Evolutionary conservation across 2,113 vertebrate species (phyloP), one percentile per base, ranked within the genome.

Genomic region (Hyla sarda): DNA sequence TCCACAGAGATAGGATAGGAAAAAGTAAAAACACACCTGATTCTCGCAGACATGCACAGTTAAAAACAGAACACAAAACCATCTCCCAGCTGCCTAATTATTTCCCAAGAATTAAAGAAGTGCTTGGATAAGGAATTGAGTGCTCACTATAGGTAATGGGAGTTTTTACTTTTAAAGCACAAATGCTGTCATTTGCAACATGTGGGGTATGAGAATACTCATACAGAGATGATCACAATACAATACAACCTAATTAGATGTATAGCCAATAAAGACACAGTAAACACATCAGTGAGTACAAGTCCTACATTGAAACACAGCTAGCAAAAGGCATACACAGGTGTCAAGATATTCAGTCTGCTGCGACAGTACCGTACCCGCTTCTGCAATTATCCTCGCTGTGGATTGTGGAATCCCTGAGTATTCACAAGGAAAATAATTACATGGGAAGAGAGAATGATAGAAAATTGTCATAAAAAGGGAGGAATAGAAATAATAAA

Each of bases 81-180:
- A 45, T 45, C 71, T 73, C 71, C 21, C 71, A 73, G 34, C 71
- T 45, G 71, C 37, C 71, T 73, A 73, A 73, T 73, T 73, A 73
- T 73, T 73, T 73, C 37, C 34, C 37, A n/a, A 23, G 21, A 73
- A 73, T 73, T n/a, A n/a, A 45, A 21, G 37, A 73, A 73, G 34
- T n/a, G 41, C 71, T 23, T 37, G 12, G 71, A 45, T 45, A 73
- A 41, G 71, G 23, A 3, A 73, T 23, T 23, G 71, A 73, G 34
- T 19, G 34, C 30, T 69, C 30, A 32, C 28, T 65, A 65, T 69
- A 69, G 14, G 65, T 69, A 69, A 69, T 69, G 65, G 65, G 65
- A 69, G 65, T 16, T 67, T 69, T 69, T 69, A 34, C 17, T 1
- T 19, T 69, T 21, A 0, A 67, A 34, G 65, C 30, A 34, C 6